Conservation (phyloP, 2,888 invertebrate species). For the Serrognathus titanus region DNA sequence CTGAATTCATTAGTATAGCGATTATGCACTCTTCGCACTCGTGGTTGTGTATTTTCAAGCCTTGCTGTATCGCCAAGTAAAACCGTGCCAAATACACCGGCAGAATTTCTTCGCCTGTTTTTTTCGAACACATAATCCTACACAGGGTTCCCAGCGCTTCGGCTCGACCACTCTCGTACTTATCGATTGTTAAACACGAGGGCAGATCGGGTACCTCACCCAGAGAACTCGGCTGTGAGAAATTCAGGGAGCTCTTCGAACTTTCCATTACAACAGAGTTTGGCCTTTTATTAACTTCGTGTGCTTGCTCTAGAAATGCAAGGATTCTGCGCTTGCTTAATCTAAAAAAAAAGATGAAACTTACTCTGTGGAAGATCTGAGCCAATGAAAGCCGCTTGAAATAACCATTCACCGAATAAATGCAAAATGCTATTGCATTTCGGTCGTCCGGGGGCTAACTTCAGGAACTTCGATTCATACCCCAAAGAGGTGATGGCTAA, state of each 20-base stretch:
- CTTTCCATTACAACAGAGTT: slow-evolving; percentile 65
- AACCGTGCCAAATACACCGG: slow-evolving; percentile 92
- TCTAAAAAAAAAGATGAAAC: slow-evolving; percentile 18
- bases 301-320: slow-evolving; percentile 43
- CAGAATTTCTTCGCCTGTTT: slow-evolving; percentile 88
- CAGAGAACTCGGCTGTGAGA: slow-evolving; percentile 63
- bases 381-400: slow-evolving; percentile 91
- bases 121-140: slow-evolving; percentile 92
- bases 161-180: slow-evolving; percentile 82
- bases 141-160: slow-evolving; percentile 94
- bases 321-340: not conserved
- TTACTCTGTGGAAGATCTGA: slow-evolving; percentile 59
- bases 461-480: slow-evolving; percentile 44
- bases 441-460: slow-evolving; percentile 74
- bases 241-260: slow-evolving; percentile 52
- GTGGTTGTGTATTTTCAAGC: slow-evolving; percentile 56
- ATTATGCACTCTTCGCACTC: slow-evolving; percentile 79
- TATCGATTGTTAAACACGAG: slow-evolving; percentile 68
- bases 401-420: slow-evolving; percentile 94
- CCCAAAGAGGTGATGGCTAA: slow-evolving; percentile 63
- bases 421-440: slow-evolving; percentile 94
- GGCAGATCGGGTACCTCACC: slow-evolving; percentile 67
- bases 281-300: slow-evolving; percentile 58
- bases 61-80: slow-evolving; percentile 87
- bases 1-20: slow-evolving; percentile 81